phyloP scores from a whole-genome alignment of 2,888 invertebrate genomes.

The Xylota segnis region DNA sequence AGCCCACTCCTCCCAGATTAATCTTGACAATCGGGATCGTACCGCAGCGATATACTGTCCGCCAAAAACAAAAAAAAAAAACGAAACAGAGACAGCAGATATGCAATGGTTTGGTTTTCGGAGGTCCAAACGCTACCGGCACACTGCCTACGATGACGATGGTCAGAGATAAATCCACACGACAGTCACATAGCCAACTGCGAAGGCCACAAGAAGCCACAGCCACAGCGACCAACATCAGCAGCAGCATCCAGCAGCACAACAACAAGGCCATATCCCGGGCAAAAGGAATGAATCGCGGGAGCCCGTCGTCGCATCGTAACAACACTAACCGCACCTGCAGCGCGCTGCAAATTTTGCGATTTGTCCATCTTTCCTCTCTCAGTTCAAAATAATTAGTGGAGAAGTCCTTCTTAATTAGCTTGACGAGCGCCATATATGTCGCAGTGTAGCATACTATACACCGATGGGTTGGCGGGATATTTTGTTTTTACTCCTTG shows the following conservation, averaged over 20 bases:
- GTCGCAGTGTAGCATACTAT: conserved; percentile 42
- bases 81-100: conserved; percentile 33
- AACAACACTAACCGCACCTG: conserved; percentile 72
- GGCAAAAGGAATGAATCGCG: conserved; percentile 52
- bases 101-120: conserved; percentile 47
- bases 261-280: not conserved
- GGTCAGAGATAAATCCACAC: conserved; percentile 65
- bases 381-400: conserved; percentile 77
- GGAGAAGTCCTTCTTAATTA: conserved; percentile 77
- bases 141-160: conserved; percentile 69
- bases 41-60: conserved; percentile 58
- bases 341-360: conserved; percentile 66
- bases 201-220: conserved; percentile 51
- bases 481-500: conserved; percentile 50
- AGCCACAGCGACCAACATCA: not conserved
- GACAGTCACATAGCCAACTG: conserved; percentile 31
- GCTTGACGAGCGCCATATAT: conserved; percentile 76
- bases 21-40: conserved; percentile 72
- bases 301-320: conserved; percentile 56
- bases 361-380: conserved; percentile 74
- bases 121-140: conserved; percentile 69
- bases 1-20: conserved; percentile 53
- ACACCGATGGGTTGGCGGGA: conserved; percentile 10
- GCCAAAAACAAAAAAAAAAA: conserved; percentile 32
- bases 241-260: conserved; percentile 29